Evolutionary conservation across 2,888 invertebrate species (phyloP).

Genomic region (Netelia inedita): DNA sequence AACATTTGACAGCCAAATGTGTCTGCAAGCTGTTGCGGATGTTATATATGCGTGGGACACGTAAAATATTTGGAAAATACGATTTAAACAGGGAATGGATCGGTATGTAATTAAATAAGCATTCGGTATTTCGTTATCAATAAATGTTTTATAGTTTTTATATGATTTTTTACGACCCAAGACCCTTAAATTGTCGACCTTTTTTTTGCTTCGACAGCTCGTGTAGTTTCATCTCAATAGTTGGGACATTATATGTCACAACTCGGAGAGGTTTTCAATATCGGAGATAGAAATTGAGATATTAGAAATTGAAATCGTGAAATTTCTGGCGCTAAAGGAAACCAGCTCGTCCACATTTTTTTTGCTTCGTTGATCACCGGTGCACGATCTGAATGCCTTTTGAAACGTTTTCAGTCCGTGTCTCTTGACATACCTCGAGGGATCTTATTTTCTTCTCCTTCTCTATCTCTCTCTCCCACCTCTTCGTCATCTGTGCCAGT

Average conservation of each 20-base stretch:
- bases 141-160: not conserved
- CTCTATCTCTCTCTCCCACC: no score
- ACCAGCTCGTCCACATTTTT: not conserved
- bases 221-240: slow-evolving; percentile 5
- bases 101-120: no score
- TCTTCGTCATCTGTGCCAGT: not conserved
- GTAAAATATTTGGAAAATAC: no score
- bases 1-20: no score
- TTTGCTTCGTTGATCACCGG: not conserved
- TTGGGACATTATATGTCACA: not conserved
- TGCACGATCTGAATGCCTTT: not conserved
- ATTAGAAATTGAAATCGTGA: no score
- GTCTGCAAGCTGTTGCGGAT: no score
- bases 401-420: not conserved
- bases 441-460: not conserved
- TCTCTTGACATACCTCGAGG: not conserved
- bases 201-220: not conserved
- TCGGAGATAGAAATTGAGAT: no score
- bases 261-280: not conserved
- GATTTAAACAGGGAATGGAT: no score
- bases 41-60: no score
- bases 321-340: slow-evolving; percentile 26
- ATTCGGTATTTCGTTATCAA: no score
- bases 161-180: not conserved
- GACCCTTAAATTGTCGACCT: not conserved